Percentiles rank a stretch among this genome's conserved stretches.
Conservation (phyloP, 1,140 invertebrate genomes). For the Diuraphis noxia region DNA sequence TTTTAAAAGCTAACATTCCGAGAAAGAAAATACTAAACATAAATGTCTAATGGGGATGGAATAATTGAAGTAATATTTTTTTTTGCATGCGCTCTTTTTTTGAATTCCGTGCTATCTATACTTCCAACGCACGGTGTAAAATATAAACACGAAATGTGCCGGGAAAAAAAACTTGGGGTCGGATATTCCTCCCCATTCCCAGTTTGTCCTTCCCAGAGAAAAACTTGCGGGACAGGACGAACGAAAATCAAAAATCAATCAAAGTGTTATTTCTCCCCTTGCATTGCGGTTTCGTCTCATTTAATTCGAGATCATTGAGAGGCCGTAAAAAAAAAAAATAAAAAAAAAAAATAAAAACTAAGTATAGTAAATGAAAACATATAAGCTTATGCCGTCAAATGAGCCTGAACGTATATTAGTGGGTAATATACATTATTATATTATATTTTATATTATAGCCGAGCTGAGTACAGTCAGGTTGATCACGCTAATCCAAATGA, state of each 20-base stretch:
- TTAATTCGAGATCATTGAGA: constrained; percentile 31
- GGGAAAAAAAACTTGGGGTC: constrained; percentile 22
- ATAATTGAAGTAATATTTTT: constrained; percentile 23
- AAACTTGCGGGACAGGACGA: not conserved
- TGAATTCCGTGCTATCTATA: not conserved
- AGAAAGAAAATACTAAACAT: not conserved
- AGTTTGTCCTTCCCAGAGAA: not conserved
- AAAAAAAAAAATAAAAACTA: not conserved
- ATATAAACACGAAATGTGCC: constrained; percentile 22
- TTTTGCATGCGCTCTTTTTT: not conserved
- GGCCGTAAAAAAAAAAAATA: not conserved
- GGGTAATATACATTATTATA: not conserved
- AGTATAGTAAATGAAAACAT: not conserved
- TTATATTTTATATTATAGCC: not conserved
- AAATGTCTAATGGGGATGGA: constrained; percentile 4
- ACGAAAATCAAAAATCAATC: constrained; percentile 38
- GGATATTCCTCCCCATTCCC: constrained; percentile 23
- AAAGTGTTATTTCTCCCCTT: constrained; percentile 19
- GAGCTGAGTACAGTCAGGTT: not conserved
- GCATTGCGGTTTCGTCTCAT: constrained; percentile 10
- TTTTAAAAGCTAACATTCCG: not conserved
- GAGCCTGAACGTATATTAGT: constrained; percentile 15
- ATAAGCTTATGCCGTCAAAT: not conserved
- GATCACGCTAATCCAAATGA: not conserved
- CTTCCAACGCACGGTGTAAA: not conserved